Base-by-base conservation (phyloP, 2,888 invertebrate species). In the Synanthedon myopaeformis region DNA sequence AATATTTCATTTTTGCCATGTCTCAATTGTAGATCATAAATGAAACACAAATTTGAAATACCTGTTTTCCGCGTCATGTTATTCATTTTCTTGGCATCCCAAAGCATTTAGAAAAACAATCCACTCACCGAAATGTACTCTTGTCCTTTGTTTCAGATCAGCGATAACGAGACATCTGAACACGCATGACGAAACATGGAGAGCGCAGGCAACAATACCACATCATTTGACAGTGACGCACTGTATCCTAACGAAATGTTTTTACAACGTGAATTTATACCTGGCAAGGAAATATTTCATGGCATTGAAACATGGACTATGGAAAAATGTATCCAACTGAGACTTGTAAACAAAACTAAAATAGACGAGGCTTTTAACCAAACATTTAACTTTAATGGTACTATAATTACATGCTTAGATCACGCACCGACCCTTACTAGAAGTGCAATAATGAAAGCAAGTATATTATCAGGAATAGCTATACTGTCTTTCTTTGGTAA, bases 401-500 rank as follows among this genome's bases (percentile, higher is more conserved):
- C 83, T 11, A 61, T 65, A 56, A 55, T 87, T 19, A 70, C 64
- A 57, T 90, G 90, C 61, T 72, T 90, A 56, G 90, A 90, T 49
- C 93, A 92, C 66, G 93, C 94, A 0, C 95, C 95, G 0, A 80
- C 86, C 53, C 79, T 94, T 35, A 92, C 91, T 5, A 88, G 86
- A 52, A 89, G 89, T 12, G 90, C 91, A 0, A 73, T 92, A 58
- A 85, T 92, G 14, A 91, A 92, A 67, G 92, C 91, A 0, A 89
- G 92, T 57, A 89, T 95, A 0, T 80, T 94, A 11, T 86, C 89
- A 0, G 85, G 91, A 8, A 91, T 95, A 90, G 93, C 94, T 1
- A 64, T 92, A 1, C 76, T 94, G 55, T 94, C 94, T 0, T 82
- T 95, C 23, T 72, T 93, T 51, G 94, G 93, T 14, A 95, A 95